A percentile compares a stretch with the other conserved stretches of the same genome.
phyloP scores from a whole-genome alignment of 2,113 vertebrate genomes.

The Dolichotis patagonum region DNA sequence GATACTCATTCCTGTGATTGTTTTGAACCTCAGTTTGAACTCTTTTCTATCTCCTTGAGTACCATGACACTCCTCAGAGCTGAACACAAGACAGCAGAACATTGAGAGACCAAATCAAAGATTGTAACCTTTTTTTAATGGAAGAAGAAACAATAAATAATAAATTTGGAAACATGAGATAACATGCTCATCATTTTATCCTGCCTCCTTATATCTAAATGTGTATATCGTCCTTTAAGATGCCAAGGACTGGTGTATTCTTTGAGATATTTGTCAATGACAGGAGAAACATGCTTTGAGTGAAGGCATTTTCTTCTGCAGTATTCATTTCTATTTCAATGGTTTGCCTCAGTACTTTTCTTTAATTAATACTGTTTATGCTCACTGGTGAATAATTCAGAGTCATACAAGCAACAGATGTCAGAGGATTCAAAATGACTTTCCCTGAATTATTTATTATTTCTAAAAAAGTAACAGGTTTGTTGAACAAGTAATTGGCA shows the following conservation, averaged over 20 bases:
- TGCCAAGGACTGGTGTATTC: background rate
- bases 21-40: background rate
- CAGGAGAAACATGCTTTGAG: background rate
- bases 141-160: background rate
- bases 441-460: conserved; percentile 79
- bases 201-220: background rate
- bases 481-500: conserved; percentile 72
- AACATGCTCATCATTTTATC: background rate
- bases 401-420: conserved; percentile 74
- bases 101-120: background rate
- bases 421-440: conserved; percentile 78
- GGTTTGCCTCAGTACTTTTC: conserved; percentile 72
- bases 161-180: conserved; percentile 10
- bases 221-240: background rate
- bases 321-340: conserved; percentile 70
- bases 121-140: background rate
- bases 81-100: background rate
- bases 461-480: conserved; percentile 77
- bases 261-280: conserved; percentile 52
- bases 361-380: conserved; percentile 75
- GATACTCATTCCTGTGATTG: background rate
- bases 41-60: background rate
- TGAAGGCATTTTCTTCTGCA: conserved; percentile 65
- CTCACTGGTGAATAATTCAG: conserved; percentile 79
- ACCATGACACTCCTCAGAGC: background rate